A percentile compares a stretch with the other conserved stretches of the same genome.
These are phyloP conservation scores for Ibycter americanus DNA, from an alignment of 2,797 vertebrate species.

Conservation along the genomic window DNA sequence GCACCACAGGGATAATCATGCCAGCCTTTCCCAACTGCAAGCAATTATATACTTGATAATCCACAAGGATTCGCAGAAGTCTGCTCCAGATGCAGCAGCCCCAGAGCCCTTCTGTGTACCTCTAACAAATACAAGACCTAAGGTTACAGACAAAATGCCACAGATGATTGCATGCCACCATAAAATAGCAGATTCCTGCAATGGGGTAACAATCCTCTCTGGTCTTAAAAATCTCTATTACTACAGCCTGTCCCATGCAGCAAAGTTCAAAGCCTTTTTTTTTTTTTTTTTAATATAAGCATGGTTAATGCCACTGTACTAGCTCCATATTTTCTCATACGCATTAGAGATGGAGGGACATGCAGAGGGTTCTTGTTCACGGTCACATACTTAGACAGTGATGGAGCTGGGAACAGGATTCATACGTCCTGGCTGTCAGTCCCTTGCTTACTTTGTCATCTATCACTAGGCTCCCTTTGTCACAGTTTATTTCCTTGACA, in stretches of 20 bases:
- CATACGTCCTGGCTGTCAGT: background rate
- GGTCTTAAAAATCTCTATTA: background rate
- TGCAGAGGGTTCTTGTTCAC: background rate
- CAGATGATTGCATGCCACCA: rapidly evolving
- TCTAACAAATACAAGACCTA: background rate
- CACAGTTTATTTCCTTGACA: background rate
- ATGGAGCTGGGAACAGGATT: background rate
- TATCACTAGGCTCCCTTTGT: background rate
- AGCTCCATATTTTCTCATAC: background rate
- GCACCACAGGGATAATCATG: background rate
- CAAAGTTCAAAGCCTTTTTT: background rate
- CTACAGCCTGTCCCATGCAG: background rate
- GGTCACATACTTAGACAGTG: background rate
- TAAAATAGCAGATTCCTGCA: background rate
- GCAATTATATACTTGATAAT: background rate
- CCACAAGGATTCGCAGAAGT: background rate
- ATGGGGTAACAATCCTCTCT: background rate
- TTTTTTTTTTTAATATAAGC: background rate
- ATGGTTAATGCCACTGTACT: background rate
- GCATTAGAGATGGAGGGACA: background rate
- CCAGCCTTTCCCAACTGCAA: background rate
- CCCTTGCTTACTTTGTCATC: background rate
- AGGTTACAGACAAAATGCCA: background rate
- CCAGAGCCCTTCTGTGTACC: background rate
- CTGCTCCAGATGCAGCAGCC: background rate